Percentiles rank a stretch among this genome's conserved stretches.
Conservation (phyloP, 2,113 vertebrate species). For the Psammodynastes pulverulentus region DNA sequence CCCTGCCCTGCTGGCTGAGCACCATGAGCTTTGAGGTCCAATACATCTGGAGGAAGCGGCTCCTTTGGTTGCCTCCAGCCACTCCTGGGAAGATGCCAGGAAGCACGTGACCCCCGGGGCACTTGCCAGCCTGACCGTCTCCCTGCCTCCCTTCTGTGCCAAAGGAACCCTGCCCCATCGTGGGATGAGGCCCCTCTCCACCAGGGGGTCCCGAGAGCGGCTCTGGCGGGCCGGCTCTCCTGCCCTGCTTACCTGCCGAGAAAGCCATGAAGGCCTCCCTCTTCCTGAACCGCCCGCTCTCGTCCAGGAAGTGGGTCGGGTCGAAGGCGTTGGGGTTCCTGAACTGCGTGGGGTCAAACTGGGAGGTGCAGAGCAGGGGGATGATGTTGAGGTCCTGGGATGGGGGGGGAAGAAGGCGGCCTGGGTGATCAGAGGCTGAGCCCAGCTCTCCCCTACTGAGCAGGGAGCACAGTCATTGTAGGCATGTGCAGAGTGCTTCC, state of each 20-base stretch:
- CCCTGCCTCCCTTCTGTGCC: neutral
- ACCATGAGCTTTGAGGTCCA: neutral
- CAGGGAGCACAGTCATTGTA: neutral
- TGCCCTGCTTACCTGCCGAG: slow-evolving; percentile 64
- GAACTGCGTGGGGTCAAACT: slow-evolving; percentile 60
- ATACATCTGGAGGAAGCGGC: neutral
- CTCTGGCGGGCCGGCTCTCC: too few species aligned
- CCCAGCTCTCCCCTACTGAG: neutral
- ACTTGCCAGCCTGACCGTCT: neutral
- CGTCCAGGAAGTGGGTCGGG: slow-evolving; percentile 64
- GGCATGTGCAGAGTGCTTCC: neutral
- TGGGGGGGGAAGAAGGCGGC: neutral
- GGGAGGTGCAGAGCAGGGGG: slow-evolving; percentile 58
- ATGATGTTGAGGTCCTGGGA: slow-evolving; percentile 56
- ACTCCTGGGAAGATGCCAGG: neutral
- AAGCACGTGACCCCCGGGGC: neutral
- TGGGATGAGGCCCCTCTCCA: neutral
- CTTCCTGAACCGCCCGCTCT: slow-evolving; percentile 64
- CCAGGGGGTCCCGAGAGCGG: too few species aligned
- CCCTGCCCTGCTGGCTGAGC: neutral
- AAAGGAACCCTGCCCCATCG: too few species aligned
- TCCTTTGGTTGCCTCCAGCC: neutral
- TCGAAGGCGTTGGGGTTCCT: slow-evolving; percentile 54
- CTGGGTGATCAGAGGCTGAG: neutral
- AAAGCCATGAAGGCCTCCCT: slow-evolving; percentile 62